Conservation (phyloP, 2,797 vertebrate genomes). For the Gobionotothen gibberifrons region DNA sequence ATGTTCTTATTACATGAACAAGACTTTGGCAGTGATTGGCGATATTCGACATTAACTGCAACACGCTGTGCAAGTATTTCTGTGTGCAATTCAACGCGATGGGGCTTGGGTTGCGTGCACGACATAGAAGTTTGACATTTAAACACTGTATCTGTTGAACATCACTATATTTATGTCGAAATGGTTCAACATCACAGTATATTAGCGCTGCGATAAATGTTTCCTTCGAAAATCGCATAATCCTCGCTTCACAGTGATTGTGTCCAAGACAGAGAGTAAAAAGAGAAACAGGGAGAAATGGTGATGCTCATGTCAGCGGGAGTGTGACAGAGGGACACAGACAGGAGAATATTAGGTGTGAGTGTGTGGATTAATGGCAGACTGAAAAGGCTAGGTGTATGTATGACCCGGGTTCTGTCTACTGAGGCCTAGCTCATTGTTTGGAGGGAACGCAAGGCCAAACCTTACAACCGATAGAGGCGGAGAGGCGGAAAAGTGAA, state of each 20-base stretch:
- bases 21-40: neutral
- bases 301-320: conserved; percentile 17
- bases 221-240: conserved; percentile 6
- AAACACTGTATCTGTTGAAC: neutral
- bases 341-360: neutral
- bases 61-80: conserved; percentile 11
- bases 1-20: neutral
- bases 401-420: conserved; percentile 26
- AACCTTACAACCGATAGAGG: conserved; percentile 33
- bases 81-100: neutral
- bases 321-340: conserved; percentile 4
- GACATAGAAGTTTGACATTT: neutral
- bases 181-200: neutral
- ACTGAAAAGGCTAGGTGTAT: neutral
- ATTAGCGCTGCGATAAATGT: conserved; percentile 20
- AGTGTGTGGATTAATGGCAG: conserved; percentile 20
- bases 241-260: conserved; percentile 3
- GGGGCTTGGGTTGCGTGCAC: neutral
- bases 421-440: conserved; percentile 35
- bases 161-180: too few relatives aligned
- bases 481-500: conserved; percentile 22
- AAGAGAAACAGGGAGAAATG: conserved; percentile 19
- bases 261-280: conserved; percentile 8
- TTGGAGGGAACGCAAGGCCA: conserved; percentile 35
- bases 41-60: conserved; percentile 11